Evolutionary conservation across 2,797 vertebrate genomes (phyloP).

Genomic region (Protosalanx chinensis): DNA sequence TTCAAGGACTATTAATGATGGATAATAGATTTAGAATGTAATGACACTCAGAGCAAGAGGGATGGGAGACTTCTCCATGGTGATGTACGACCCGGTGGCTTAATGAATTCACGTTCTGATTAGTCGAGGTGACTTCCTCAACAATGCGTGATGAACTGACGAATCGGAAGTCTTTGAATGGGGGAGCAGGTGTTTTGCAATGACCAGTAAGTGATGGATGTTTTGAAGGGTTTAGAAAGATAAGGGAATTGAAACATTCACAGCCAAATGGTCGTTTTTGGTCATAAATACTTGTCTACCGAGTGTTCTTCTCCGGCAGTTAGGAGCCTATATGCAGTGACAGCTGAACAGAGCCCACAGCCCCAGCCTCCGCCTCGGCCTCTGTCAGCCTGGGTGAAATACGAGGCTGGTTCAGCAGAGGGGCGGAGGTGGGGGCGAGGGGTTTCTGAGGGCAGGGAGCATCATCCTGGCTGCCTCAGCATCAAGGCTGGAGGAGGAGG

Average conservation of each 20-base stretch:
- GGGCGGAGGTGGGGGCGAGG: not conserved
- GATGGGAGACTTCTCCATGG: constrained; percentile 10
- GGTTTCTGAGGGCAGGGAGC: constrained; percentile 15
- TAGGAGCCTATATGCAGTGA: not conserved
- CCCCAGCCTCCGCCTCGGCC: not conserved
- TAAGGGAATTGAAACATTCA: not conserved
- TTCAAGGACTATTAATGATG: constrained; percentile 39
- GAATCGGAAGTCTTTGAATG: not conserved
- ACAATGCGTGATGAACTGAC: not conserved
- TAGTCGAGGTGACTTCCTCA: not conserved
- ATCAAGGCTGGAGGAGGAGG: constrained; percentile 25
- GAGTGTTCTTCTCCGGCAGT: not conserved
- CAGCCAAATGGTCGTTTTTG: not conserved
- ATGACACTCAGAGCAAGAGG: constrained; percentile 13
- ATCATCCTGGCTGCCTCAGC: constrained; percentile 16
- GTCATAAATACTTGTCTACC: not conserved
- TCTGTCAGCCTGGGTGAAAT: not conserved
- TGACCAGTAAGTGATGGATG: not conserved
- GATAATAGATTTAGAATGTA: constrained; percentile 45
- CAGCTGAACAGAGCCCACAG: not conserved
- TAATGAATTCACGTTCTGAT: not conserved
- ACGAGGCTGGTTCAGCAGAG: constrained; percentile 17
- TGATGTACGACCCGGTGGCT: constrained; percentile 24
- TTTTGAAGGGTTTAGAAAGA: not conserved
- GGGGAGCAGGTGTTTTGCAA: not conserved